Evolutionary conservation across 1,140 invertebrate species (phyloP).

Genomic region (Luehdorfia chinensis): DNA sequence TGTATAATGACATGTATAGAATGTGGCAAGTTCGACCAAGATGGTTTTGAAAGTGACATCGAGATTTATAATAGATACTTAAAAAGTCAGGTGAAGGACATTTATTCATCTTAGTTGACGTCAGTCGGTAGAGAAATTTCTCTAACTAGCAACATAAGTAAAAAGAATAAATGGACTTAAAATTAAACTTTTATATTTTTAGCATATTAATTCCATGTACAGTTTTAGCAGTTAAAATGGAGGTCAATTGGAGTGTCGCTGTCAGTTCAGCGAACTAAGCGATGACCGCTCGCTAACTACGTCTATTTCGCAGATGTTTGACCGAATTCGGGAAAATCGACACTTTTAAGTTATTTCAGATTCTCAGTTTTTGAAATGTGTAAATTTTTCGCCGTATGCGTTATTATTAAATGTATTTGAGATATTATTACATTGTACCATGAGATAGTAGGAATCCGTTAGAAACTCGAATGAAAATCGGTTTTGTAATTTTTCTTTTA

Average conservation of each 20-base stretch:
- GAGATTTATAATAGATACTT: constrained; percentile 16
- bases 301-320: constrained; percentile 27
- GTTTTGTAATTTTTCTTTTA: too few species aligned
- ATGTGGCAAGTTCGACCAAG: constrained; percentile 16
- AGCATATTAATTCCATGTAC: too few species aligned
- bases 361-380: too few species aligned
- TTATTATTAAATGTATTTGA: too few species aligned
- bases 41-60: constrained; percentile 15
- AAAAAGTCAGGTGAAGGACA: constrained; percentile 17
- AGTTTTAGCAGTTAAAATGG: too few species aligned
- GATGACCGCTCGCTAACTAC: constrained; percentile 33
- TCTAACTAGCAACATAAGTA: not conserved
- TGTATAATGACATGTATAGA: constrained; percentile 4
- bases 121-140: not conserved
- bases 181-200: too few species aligned
- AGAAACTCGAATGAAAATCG: too few species aligned
- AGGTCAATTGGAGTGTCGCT: constrained; percentile 33
- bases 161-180: too few species aligned
- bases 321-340: constrained; percentile 34
- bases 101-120: constrained; percentile 10
- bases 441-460: too few species aligned
- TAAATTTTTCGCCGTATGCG: too few species aligned
- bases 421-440: too few species aligned
- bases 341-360: too few species aligned
- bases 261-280: constrained; percentile 32